Evolutionary conservation across 2,888 invertebrate genomes (phyloP).

Genomic region (Scelioninae gen. 2): DNA sequence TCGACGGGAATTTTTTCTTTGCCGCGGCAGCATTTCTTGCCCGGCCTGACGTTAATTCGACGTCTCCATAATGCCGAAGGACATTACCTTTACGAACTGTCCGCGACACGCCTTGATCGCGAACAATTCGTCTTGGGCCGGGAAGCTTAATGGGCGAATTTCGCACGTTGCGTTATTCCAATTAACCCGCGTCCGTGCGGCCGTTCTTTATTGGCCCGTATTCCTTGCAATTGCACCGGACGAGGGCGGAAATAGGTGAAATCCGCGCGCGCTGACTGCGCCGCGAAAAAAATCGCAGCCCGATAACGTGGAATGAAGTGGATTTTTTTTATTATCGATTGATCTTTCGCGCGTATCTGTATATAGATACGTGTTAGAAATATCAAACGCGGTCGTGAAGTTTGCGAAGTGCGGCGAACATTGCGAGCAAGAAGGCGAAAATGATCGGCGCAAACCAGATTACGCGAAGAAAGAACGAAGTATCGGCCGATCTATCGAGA

Average conservation of each 20-base stretch:
- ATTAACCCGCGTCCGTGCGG: constrained; percentile 12
- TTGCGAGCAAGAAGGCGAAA: constrained; percentile 7
- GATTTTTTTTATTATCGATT: no score
- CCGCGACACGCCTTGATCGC: constrained; percentile 39
- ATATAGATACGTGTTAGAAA: no score
- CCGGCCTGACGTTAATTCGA: constrained; percentile 37
- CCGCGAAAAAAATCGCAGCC: neutral
- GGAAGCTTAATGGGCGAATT: constrained; percentile 31
- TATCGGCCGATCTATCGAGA: constrained; percentile 23
- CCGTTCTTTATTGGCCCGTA: no score
- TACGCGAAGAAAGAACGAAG: constrained; percentile 27
- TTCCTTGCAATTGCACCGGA: constrained; percentile 7
- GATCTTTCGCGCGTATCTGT: no score
- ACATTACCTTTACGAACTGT: constrained; percentile 23
- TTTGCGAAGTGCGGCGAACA: constrained; percentile 10
- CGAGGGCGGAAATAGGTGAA: constrained; percentile 1
- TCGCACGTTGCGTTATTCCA: constrained; percentile 34
- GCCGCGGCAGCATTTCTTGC: constrained; percentile 24
- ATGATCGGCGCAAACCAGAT: constrained; percentile 7
- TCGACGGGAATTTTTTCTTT: constrained; percentile 33
- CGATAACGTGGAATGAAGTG: no score
- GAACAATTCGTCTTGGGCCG: constrained; percentile 31
- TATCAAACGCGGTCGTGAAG: neutral
- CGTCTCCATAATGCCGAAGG: constrained; percentile 34
- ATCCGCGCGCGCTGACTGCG: neutral